Evolutionary conservation across 2,797 vertebrate genomes (phyloP), one percentile per base, ranked within the genome.

Genomic region (Ataeniobius toweri): DNA sequence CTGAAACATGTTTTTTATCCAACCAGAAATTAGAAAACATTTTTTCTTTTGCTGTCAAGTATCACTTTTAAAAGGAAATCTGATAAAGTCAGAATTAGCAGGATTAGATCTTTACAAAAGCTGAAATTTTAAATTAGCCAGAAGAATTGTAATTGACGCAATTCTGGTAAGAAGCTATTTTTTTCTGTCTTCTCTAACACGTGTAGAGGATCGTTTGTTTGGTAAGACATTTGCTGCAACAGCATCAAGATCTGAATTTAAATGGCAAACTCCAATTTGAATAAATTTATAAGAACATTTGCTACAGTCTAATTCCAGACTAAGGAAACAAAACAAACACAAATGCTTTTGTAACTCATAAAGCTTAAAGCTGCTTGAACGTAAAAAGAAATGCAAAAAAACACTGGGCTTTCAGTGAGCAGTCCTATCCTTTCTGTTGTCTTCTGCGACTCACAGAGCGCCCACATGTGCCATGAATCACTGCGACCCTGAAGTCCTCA

Each of bases 381-480:
- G 50, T 5, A n/a, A 58, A 58, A 58, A 58, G 5, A 58, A 58
- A 12, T 0, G 5, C 8, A 28, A 55, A 65, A 65, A 69, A 69
- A 69, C 39, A 20, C 16, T 53, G 16, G 51, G 51, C 18, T 53
- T 46, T 10, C 36, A 65, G 12, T 12, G 36, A 41, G 1, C 13
- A 14, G 22, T 46, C 41, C 4, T 46, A 26, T 41, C 41, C 41
- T 46, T 44, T 69, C 41, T 26, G 46, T 46, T 69, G 65, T 69
- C 24, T 26, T 24, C 3, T n/a, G 67, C 41, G 22, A 44, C 67
- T 46, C 67, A 46, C 67, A 26, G 31, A 73, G 83, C 69, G 53
- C 89, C 89, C 90, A 93, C 91, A 78, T 84, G 71, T 71, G 70
- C 77, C 83, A 86, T 91, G 88, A 93, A 90, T 94, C 91, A 91